phyloP scores from a whole-genome alignment of 2,888 invertebrate species.

The Drosophila tanythrix region DNA sequence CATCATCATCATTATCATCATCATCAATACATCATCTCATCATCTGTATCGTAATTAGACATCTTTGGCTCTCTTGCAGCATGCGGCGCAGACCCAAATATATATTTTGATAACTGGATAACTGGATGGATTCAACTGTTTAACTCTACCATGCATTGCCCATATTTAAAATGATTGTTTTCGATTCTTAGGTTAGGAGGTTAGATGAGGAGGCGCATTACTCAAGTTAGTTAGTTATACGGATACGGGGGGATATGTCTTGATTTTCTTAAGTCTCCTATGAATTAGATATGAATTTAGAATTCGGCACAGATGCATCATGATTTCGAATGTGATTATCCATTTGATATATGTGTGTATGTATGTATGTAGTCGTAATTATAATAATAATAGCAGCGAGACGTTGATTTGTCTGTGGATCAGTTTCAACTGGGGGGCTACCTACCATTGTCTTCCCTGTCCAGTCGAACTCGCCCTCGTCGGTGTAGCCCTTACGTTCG shows the following conservation, averaged over 20 bases:
- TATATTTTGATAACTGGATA: conserved; percentile 15
- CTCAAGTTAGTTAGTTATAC: conserved; percentile 38
- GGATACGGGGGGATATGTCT: conserved; percentile 12
- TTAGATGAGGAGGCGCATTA: conserved; percentile 46
- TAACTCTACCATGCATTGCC: conserved; percentile 44
- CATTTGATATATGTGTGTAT: conserved; percentile 3
- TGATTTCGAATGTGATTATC: conserved; percentile 26
- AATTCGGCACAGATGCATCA: conserved; percentile 60
- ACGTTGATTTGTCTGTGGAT: conserved; percentile 1
- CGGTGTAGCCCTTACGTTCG: conserved; percentile 93
- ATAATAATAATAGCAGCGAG: not conserved
- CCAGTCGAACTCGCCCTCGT: conserved; percentile 98
- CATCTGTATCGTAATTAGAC: conserved; percentile 7
- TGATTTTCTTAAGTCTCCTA: conserved; percentile 66
- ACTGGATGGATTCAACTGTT: conserved; percentile 15
- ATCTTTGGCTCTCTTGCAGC: conserved; percentile 20
- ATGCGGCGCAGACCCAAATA: conserved; percentile 35
- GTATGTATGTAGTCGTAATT: conserved; percentile 4
- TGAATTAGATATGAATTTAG: conserved; percentile 63
- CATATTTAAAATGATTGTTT: conserved; percentile 30
- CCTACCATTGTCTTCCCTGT: conserved; percentile 92
- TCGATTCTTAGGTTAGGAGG: conserved; percentile 46
- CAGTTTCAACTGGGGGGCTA: conserved; percentile 12
- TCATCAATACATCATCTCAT: conserved; percentile 1
- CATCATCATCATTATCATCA: conserved; percentile 5